Conservation (phyloP, 2,113 vertebrate species). For the Aythya baeri region DNA sequence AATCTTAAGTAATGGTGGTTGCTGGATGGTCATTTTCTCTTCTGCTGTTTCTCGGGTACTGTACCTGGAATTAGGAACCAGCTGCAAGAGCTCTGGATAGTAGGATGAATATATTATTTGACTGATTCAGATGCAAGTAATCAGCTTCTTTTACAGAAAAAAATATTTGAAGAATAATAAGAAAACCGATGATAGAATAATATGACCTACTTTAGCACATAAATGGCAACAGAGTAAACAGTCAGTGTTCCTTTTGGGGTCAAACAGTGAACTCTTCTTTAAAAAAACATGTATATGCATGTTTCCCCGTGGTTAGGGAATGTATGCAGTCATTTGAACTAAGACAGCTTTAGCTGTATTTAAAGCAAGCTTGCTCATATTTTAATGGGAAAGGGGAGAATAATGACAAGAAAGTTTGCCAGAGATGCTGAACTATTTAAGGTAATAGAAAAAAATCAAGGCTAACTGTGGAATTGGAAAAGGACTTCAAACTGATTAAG, state of each 20-base stretch:
- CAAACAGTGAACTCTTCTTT: background rate
- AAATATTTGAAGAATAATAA: background rate
- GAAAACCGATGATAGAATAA: background rate
- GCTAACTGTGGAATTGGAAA: background rate
- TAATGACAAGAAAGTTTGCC: background rate
- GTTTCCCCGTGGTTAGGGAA: background rate
- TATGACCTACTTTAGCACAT: background rate
- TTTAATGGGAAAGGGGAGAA: background rate
- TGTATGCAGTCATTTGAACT: background rate
- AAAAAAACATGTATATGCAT: background rate
- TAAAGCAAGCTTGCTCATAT: background rate
- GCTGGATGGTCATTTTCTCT: background rate
- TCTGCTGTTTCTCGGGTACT: background rate
- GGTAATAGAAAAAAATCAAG: background rate
- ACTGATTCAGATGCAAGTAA: background rate
- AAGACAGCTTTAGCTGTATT: background rate
- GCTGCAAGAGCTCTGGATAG: background rate
- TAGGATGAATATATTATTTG: background rate
- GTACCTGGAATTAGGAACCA: background rate
- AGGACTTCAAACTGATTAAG: background rate
- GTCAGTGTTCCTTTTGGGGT: background rate
- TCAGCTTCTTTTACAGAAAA: background rate
- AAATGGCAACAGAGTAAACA: background rate
- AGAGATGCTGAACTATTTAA: background rate
- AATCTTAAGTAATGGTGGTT: background rate